These are phyloP conservation scores for Oreochromis spilurus DNA, from an alignment of 2,113 vertebrate genomes.

Conservation along the genomic window DNA sequence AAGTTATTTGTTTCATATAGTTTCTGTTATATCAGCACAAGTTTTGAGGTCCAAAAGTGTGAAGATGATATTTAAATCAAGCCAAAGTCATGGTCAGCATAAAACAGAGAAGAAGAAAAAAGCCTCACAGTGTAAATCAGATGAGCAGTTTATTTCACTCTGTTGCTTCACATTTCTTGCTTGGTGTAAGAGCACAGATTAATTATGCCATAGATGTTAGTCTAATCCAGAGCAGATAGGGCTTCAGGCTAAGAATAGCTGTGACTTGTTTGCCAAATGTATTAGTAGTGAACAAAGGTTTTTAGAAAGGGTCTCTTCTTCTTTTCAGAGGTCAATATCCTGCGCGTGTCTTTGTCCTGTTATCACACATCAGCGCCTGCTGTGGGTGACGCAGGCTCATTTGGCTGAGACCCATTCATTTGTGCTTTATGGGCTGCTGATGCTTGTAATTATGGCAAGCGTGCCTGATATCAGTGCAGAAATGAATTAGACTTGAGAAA, in stretches of 20 bases:
- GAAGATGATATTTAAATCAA: neutral
- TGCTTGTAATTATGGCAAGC: constrained; percentile 49
- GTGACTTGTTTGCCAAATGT: constrained; percentile 17
- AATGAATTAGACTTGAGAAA: constrained; percentile 50
- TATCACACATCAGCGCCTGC: constrained; percentile 47
- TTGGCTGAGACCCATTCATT: constrained; percentile 30
- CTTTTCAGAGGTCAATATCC: constrained; percentile 68
- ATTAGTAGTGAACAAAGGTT: constrained; percentile 38
- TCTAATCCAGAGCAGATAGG: constrained; percentile 21
- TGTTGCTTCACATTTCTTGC: constrained; percentile 49
- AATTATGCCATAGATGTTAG: constrained; percentile 38
- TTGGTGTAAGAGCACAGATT: constrained; percentile 31
- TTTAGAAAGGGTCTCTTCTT: constrained; percentile 27
- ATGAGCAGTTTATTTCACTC: constrained; percentile 52
- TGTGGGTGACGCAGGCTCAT: constrained; percentile 44
- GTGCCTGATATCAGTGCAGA: constrained; percentile 18
- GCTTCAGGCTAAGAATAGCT: constrained; percentile 43
- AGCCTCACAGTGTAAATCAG: constrained; percentile 4
- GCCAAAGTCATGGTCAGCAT: neutral
- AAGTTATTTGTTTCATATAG: neutral
- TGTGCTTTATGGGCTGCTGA: constrained; percentile 40
- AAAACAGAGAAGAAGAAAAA: constrained; percentile 7
- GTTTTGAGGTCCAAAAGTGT: neutral
- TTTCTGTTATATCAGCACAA: neutral
- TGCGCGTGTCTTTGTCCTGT: constrained; percentile 51